phyloP scores from a whole-genome alignment of 2,113 vertebrate genomes.

The Cryptomyrus ogoouensis region DNA sequence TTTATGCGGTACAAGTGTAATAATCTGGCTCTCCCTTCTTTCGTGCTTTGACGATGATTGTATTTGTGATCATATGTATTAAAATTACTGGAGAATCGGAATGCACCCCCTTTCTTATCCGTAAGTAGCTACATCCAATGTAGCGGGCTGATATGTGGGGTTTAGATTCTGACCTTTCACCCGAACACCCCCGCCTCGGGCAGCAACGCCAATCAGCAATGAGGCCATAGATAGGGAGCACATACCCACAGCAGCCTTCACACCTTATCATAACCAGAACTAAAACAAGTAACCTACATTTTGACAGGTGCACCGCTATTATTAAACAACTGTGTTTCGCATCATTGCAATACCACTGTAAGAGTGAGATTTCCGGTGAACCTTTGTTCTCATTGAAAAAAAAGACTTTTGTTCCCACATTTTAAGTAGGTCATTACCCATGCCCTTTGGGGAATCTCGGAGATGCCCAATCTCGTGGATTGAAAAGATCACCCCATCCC shows the following conservation, averaged over 20 bases:
- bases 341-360: conserved; percentile 12
- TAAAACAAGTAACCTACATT: background rate
- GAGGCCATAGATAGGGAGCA: background rate
- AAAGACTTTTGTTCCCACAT: conserved; percentile 44
- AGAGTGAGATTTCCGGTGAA: conserved; percentile 13
- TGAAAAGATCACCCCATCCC: conserved; percentile 56
- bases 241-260: background rate
- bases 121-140: background rate
- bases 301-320: background rate
- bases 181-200: background rate
- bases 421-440: conserved; percentile 56
- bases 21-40: background rate
- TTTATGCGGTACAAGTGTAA: background rate
- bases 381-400: conserved; percentile 37
- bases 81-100: background rate
- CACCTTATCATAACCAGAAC: background rate
- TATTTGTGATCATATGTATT: background rate
- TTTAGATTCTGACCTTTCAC: background rate
- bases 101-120: background rate
- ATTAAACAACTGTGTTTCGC: conserved; percentile 20
- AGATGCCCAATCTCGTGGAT: conserved; percentile 60
- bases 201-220: background rate
- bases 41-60: background rate
- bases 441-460: conserved; percentile 50
- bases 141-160: background rate